phyloP scores from a whole-genome alignment of 2,113 vertebrate genomes.

The Catharus fuscescens region DNA sequence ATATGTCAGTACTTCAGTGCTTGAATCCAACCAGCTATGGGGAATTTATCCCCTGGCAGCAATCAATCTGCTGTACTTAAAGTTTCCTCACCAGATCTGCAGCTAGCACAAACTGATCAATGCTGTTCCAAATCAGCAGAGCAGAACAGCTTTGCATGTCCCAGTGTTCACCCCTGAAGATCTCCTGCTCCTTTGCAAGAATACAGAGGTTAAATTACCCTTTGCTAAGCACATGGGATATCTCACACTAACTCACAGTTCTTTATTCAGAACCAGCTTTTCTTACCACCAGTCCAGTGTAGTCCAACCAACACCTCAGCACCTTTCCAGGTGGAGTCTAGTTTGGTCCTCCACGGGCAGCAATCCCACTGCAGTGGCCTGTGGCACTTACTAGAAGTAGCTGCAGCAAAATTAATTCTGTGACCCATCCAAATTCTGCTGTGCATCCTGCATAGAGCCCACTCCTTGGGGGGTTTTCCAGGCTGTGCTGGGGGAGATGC shows the following conservation, averaged over 20 bases:
- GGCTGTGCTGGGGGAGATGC: accelerated
- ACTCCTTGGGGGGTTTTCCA: not conserved
- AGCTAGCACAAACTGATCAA: conserved; percentile 53
- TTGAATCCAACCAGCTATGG: conserved; percentile 24
- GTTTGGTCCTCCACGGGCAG: not conserved
- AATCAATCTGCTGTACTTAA: conserved; percentile 60
- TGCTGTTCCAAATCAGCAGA: conserved; percentile 15
- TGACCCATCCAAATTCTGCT: not conserved
- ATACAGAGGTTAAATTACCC: not conserved
- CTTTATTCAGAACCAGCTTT: not conserved
- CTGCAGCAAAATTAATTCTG: not conserved
- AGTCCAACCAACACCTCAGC: not conserved
- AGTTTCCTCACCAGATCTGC: conserved; percentile 24
- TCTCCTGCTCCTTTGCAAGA: not conserved
- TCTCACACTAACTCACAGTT: not conserved
- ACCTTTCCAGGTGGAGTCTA: not conserved
- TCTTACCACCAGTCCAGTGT: not conserved
- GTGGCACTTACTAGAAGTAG: not conserved
- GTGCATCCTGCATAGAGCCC: not conserved
- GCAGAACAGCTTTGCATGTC: not conserved
- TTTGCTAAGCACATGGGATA: not conserved
- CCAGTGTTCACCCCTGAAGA: not conserved
- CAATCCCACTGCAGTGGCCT: not conserved
- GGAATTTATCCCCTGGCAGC: conserved; percentile 42
- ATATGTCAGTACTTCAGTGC: conserved; percentile 26